Percentiles rank a stretch among this genome's conserved stretches.
Evolutionary conservation across 1,140 invertebrate species (phyloP).

Genomic region (Drosophila sechellia): DNA sequence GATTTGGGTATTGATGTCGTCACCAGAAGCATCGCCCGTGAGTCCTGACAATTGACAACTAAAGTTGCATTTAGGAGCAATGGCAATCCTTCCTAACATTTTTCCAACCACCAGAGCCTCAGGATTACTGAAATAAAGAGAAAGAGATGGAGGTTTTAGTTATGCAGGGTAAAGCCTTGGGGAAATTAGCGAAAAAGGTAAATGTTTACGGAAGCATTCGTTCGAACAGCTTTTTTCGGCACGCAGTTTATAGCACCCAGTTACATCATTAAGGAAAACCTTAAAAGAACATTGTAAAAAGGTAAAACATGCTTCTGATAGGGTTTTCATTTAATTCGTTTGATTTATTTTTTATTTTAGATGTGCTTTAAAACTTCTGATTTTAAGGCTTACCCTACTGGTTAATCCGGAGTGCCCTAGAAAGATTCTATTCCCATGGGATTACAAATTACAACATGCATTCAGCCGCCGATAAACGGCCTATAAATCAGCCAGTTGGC

Average conservation of each 20-base stretch:
- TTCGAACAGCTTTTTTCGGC: slow-evolving; percentile 52
- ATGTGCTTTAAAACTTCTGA: background rate
- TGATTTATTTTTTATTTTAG: too few species aligned
- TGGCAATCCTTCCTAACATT: slow-evolving; percentile 12
- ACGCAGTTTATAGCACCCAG: slow-evolving; percentile 34
- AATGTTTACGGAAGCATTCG: slow-evolving; percentile 54
- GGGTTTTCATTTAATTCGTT: too few species aligned
- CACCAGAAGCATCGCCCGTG: slow-evolving; percentile 9
- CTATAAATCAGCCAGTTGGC: slow-evolving; percentile 71
- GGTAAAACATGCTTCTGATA: background rate
- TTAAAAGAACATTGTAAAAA: slow-evolving; percentile 5
- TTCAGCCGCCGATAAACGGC: slow-evolving; percentile 57
- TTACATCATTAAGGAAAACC: slow-evolving; percentile 21
- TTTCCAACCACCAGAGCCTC: background rate
- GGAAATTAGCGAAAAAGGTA: slow-evolving; percentile 72
- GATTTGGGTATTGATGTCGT: slow-evolving; percentile 28
- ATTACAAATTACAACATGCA: slow-evolving; percentile 56
- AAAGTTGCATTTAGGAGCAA: slow-evolving; percentile 44
- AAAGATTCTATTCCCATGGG: background rate
- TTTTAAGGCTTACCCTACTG: background rate
- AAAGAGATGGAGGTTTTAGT: slow-evolving; percentile 51
- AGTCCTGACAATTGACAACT: slow-evolving; percentile 33
- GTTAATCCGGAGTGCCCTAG: background rate
- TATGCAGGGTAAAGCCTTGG: slow-evolving; percentile 69
- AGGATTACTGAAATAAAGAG: slow-evolving; percentile 12